phyloP scores from a whole-genome alignment of 2,888 invertebrate species.

The Nesidiocoris tenuis region DNA sequence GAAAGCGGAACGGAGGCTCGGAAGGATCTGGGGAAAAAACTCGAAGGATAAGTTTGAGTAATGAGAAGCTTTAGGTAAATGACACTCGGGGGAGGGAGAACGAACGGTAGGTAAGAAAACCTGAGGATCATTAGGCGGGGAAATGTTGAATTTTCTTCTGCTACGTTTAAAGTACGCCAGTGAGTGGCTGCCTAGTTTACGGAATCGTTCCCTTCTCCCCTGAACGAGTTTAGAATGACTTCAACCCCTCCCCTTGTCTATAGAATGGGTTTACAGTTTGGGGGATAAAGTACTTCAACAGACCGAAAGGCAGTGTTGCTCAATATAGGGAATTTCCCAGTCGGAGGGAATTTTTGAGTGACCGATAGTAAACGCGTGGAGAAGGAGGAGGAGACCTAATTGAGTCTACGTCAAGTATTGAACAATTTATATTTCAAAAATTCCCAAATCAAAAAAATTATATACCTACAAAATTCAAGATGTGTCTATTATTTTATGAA shows the following conservation, averaged over 20 bases:
- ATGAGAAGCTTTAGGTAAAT: conserved; percentile 39
- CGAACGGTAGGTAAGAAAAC: conserved; percentile 35
- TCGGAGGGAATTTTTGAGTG: background rate
- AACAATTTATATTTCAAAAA: too few species aligned
- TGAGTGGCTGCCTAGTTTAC: conserved; percentile 29
- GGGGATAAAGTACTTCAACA: too few species aligned
- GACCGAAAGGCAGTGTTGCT: conserved; percentile 10
- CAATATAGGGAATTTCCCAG: background rate
- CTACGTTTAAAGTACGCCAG: too few species aligned
- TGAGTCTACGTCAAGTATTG: too few species aligned
- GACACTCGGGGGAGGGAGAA: conserved; percentile 30
- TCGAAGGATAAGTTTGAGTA: conserved; percentile 31
- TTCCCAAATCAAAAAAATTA: too few species aligned
- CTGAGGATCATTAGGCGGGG: conserved; percentile 19
- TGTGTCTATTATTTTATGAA: too few species aligned
- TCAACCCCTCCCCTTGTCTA: background rate
- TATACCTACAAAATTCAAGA: too few species aligned
- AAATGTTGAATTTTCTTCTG: conserved; percentile 25
- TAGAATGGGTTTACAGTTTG: conserved; percentile 16
- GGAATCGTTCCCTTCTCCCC: conserved; percentile 34
- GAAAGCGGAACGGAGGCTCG: conserved; percentile 1
- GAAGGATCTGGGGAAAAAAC: conserved; percentile 16
- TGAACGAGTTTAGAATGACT: conserved; percentile 41
- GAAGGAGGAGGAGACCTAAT: too few species aligned
- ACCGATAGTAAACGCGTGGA: too few species aligned